Evolutionary conservation across 2,113 vertebrate genomes (phyloP).

Genomic region (Etheostoma cragini): DNA sequence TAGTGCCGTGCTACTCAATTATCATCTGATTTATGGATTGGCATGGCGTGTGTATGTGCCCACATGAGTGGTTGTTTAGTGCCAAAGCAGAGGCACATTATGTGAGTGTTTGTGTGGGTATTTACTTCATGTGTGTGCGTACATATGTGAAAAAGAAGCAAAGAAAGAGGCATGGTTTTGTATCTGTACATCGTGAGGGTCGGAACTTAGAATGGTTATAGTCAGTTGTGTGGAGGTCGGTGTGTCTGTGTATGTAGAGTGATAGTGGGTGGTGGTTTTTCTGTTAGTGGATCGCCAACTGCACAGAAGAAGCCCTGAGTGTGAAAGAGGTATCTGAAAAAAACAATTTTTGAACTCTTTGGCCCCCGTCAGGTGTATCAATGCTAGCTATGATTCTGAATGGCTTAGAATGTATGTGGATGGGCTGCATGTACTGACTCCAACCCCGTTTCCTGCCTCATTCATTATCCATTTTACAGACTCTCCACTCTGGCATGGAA

Average conservation of each 20-base stretch:
- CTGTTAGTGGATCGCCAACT: not conserved
- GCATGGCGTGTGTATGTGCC: constrained; percentile 67
- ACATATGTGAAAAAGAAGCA: constrained; percentile 15
- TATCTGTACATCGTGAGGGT: not conserved
- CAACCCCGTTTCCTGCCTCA: constrained; percentile 63
- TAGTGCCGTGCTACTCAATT: constrained; percentile 79
- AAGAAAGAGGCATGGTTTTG: constrained; percentile 3
- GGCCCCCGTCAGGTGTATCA: constrained; percentile 46
- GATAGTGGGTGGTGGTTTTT: constrained; percentile 22
- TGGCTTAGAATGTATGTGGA: constrained; percentile 53
- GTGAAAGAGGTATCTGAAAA: constrained; percentile 8
- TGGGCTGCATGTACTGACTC: constrained; percentile 47
- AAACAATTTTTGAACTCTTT: constrained; percentile 1
- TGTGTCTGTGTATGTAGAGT: constrained; percentile 6
- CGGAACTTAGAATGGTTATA: constrained; percentile 5
- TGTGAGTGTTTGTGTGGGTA: constrained; percentile 34
- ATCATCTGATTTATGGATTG: constrained; percentile 84
- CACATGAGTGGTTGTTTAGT: constrained; percentile 66
- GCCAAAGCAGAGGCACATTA: constrained; percentile 59
- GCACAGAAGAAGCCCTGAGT: constrained; percentile 12
- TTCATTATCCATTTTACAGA: constrained; percentile 76
- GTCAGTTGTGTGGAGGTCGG: not conserved
- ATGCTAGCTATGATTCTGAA: constrained; percentile 38
- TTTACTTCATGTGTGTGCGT: constrained; percentile 9
- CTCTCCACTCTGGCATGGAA: constrained; percentile 63